These are phyloP conservation scores for Syrrhaptes paradoxus DNA, from an alignment of 2,113 vertebrate species.

Conservation along the genomic window DNA sequence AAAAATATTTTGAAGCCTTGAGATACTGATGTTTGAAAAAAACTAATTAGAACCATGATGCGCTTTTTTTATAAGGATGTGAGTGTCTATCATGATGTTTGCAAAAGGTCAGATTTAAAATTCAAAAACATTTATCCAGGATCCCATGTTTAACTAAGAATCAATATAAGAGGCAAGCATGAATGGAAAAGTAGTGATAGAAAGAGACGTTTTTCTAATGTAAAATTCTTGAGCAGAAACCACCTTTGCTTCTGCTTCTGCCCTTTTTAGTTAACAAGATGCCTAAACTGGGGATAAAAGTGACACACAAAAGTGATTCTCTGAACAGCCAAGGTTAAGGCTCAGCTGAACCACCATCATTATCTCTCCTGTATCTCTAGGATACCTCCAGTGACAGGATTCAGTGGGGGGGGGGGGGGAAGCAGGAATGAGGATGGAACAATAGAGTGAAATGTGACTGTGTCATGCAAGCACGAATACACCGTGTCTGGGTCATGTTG, in stretches of 20 bases:
- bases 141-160: background rate
- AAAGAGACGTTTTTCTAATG: background rate
- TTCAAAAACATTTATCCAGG: background rate
- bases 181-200: background rate
- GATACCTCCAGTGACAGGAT: background rate
- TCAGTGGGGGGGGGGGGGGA: background rate
- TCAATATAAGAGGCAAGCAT: background rate
- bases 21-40: slow-evolving; percentile 1
- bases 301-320: background rate
- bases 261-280: background rate
- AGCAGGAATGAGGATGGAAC: background rate
- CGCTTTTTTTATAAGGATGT: background rate
- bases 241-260: background rate
- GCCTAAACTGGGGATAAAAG: background rate
- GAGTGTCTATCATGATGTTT: background rate
- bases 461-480: background rate
- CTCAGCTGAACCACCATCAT: background rate
- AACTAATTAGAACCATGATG: background rate
- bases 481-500: fast-evolving
- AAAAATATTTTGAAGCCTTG: slow-evolving; percentile 21
- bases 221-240: background rate
- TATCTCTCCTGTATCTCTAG: background rate
- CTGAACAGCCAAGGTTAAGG: background rate
- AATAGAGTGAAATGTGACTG: background rate
- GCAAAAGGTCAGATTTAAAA: background rate